Conservation (phyloP, 2,113 vertebrate genomes). For the Mirza zaza region DNA sequence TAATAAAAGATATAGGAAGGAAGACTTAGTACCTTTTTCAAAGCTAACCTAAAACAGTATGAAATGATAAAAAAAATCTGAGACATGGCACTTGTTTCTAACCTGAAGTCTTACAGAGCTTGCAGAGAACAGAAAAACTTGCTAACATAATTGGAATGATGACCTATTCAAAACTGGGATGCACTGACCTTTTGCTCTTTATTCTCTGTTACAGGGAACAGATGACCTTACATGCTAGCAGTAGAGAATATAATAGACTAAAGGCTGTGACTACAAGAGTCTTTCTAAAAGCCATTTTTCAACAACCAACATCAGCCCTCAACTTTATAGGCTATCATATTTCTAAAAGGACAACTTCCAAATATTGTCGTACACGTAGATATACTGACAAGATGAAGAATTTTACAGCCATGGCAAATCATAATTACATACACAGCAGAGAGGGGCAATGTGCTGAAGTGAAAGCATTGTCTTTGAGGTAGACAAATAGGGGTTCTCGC, state of each 20-base stretch:
- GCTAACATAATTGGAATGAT: not conserved
- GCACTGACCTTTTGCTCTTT: not conserved
- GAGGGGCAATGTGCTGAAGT: not conserved
- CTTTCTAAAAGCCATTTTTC: not conserved
- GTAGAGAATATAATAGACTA: not conserved
- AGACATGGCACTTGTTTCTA: not conserved
- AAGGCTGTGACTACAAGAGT: not conserved
- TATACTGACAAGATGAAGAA: not conserved
- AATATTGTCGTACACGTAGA: not conserved
- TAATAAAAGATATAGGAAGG: not conserved
- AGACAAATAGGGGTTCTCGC: not conserved
- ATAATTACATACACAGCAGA: not conserved
- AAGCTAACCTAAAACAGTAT: not conserved
- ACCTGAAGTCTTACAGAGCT: not conserved
- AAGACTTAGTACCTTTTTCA: not conserved
- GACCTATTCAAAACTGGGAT: slow-evolving; percentile 3
- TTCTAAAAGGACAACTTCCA: not conserved
- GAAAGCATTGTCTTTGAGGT: not conserved
- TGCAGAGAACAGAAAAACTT: slow-evolving; percentile 13
- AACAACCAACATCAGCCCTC: not conserved
- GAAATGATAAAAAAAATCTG: not conserved
- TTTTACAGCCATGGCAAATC: not conserved
- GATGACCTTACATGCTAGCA: not conserved
- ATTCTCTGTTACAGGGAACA: not conserved
- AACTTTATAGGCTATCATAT: not conserved